Evolutionary conservation across 2,797 vertebrate species (phyloP).

Genomic region (Pterois miles): DNA sequence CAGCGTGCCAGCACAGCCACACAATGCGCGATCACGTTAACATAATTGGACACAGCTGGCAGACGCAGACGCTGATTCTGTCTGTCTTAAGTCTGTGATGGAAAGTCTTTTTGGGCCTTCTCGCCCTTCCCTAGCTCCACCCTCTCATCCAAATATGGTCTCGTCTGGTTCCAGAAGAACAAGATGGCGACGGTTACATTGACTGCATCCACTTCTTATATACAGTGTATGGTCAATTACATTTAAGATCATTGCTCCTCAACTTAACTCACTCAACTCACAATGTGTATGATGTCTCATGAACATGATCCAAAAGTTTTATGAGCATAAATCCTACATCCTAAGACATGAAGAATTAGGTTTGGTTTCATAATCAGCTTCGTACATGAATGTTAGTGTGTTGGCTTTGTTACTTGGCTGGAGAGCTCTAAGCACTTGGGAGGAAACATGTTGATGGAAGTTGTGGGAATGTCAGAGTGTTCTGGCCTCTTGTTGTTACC

Average conservation of each 20-base stretch:
- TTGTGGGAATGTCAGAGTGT: conserved; percentile 21
- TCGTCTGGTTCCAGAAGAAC: too few species aligned
- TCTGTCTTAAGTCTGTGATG: too few species aligned
- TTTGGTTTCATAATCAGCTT: conserved; percentile 9
- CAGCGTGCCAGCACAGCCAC: too few species aligned
- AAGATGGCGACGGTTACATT: too few species aligned
- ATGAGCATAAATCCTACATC: neutral
- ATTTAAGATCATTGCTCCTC: neutral
- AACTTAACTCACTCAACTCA: neutral
- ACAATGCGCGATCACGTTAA: too few species aligned
- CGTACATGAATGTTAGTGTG: neutral
- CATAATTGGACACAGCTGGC: too few species aligned
- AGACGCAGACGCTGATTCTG: too few species aligned
- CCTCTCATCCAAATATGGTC: too few species aligned
- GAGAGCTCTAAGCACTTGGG: neutral
- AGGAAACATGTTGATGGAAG: conserved; percentile 7
- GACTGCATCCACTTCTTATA: neutral
- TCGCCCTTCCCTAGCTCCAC: too few species aligned
- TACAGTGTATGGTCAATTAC: neutral
- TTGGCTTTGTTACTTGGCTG: neutral
- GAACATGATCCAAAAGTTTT: neutral
- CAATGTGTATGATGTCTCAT: neutral
- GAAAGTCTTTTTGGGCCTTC: too few species aligned
- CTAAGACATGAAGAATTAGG: neutral
- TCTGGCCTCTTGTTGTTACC: conserved; percentile 26